Percentiles rank a stretch among this genome's conserved stretches.
These are phyloP conservation scores for Scelioninae gen. 1 DNA, from an alignment of 2,888 invertebrate species.

Conservation along the genomic window DNA sequence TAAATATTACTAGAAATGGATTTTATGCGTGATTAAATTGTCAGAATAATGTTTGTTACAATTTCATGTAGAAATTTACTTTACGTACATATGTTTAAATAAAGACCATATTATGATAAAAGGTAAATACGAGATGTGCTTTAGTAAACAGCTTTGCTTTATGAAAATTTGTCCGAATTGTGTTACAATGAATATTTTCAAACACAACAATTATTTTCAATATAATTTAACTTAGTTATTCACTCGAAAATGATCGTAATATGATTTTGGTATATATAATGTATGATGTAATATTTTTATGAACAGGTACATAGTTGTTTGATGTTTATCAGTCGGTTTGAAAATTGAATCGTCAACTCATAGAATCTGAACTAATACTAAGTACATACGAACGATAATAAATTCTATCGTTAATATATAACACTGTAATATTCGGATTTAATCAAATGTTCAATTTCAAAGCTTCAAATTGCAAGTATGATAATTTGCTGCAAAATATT, in stretches of 20 bases:
- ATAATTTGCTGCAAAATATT: conserved; percentile 31
- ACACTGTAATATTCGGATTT: conserved; percentile 8
- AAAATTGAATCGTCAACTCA: not conserved
- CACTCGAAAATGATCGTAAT: not conserved
- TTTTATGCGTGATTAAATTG: not conserved
- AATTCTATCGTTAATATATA: conserved; percentile 41
- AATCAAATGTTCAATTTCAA: conserved; percentile 45
- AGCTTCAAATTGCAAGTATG: not conserved
- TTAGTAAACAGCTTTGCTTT: not conserved
- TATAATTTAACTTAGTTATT: not conserved
- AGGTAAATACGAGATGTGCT: not conserved
- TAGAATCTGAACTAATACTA: conserved; percentile 15
- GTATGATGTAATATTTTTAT: not conserved
- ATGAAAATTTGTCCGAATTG: not conserved
- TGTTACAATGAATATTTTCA: not conserved
- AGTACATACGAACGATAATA: conserved; percentile 20
- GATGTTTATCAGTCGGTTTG: not conserved
- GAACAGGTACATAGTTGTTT: not conserved
- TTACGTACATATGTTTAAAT: not conserved
- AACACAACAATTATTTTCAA: not conserved
- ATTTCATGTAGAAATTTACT: not conserved
- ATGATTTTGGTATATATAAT: not conserved
- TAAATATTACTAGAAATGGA: not conserved
- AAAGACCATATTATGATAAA: not conserved
- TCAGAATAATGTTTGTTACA: not conserved